Evolutionary conservation across 2,113 vertebrate species (phyloP), one percentile per base, ranked within the genome.

Genomic region (Talpa occidentalis): DNA sequence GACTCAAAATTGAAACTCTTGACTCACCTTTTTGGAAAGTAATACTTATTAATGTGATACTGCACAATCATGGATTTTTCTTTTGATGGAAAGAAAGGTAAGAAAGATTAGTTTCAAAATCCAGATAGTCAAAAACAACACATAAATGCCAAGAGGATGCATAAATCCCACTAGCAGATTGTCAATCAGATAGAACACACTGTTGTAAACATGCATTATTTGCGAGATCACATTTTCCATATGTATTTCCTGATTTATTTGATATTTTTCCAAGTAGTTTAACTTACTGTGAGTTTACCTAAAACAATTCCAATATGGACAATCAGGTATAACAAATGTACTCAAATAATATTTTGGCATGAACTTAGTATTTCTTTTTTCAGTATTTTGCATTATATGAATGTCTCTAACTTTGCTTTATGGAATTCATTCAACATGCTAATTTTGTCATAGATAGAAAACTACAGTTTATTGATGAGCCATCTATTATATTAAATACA

Each of bases 131-230:
- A 82, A 28, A 85, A 85, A 83, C 60, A 94, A 91, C 4, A 37
- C 3, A 56, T 70, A 93, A 74, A 37, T 79, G 37, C 26, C 82
- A 82, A 91, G 77, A 82, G 69, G 12, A 64, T 66, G 26, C 28
- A 30, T 49, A 93, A 91, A 78, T 84, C 21, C 28, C 74, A 91
- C 26, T 24, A 93, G 37, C 74, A 93, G 30, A 83, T 70, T 94
- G 91, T 67, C 26, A 74, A 35, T 76, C 78, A 93, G 24, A 26
- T 44, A 72, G 47, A 37, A 35, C 3, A 66, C 16, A 70, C 4
- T 93, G 54, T 40, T 90, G 10, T 90, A 93, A 90, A 93, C 54
- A 78, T 30, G 69, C 32, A 54, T 82, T 92, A 32, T 87, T 96
- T 79, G 86, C 2, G 74, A 91, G 69, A 91, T 54, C 1, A 1